phyloP scores from a whole-genome alignment of 1,140 invertebrate genomes.

The Copidosoma floridanum region DNA sequence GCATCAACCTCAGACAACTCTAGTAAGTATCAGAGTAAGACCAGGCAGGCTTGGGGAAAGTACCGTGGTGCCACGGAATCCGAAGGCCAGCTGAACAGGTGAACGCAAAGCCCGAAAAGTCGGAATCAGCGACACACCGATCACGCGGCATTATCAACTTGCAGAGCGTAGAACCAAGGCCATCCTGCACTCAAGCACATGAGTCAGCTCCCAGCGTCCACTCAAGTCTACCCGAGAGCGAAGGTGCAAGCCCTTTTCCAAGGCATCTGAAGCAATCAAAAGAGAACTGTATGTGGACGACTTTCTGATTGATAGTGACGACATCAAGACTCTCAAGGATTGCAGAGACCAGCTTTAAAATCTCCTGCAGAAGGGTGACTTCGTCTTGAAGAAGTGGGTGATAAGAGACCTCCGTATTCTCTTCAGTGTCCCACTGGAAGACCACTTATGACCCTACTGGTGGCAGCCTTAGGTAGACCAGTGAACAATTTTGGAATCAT shows the following conservation, averaged over 20 bases:
- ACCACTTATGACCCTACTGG: neutral
- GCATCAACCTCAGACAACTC: no score
- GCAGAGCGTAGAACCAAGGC: no score
- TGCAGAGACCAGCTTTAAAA: neutral
- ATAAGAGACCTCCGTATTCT: neutral
- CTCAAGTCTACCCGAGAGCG: no score
- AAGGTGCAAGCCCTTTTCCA: neutral
- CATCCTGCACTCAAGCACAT: no score
- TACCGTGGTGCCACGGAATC: no score
- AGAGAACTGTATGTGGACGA: conserved; percentile 4
- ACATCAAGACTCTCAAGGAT: neutral
- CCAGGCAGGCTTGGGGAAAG: no score
- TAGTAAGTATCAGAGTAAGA: no score
- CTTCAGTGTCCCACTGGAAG: neutral
- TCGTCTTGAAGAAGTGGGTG: neutral
- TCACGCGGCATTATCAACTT: no score
- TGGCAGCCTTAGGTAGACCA: neutral
- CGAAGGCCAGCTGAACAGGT: no score
- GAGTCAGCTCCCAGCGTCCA: no score
- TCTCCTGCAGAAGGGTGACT: neutral
- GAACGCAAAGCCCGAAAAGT: no score
- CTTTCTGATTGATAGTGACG: neutral
- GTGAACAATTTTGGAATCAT: neutral
- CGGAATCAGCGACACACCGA: no score
- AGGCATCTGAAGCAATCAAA: neutral